A percentile compares a stretch with the other conserved stretches of the same genome.
Conservation (phyloP, 2,888 invertebrate species). For the Sarcophaga caerulescens region DNA sequence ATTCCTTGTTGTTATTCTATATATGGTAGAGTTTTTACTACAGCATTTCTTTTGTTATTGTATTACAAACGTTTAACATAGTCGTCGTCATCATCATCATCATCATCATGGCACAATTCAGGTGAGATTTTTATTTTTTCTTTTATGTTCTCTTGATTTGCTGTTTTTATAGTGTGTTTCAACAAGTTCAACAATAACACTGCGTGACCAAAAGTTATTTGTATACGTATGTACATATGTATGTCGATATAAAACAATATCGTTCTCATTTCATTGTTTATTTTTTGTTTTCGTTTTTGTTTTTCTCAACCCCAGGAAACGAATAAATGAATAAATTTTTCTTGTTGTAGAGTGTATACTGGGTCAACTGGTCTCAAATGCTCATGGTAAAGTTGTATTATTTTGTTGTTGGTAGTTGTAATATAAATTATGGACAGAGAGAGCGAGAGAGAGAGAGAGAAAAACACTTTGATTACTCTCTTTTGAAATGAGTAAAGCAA, state of each 20-base stretch:
- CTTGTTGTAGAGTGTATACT: conserved; percentile 27
- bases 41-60: background rate
- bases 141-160: conserved; percentile 11
- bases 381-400: conserved; percentile 6
- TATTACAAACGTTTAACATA: conserved; percentile 9
- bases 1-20: background rate
- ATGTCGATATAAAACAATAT: background rate
- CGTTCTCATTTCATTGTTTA: no score
- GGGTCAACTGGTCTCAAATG: conserved; percentile 62
- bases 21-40: no score
- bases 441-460: background rate
- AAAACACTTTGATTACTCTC: background rate
- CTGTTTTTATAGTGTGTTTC: conserved; percentile 48
- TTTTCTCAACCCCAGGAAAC: conserved; percentile 56
- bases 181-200: conserved; percentile 59
- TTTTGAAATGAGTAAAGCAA: background rate
- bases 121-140: conserved; percentile 38
- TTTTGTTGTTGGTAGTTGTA: conserved; percentile 35
- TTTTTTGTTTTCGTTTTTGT: conserved; percentile 5
- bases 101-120: background rate
- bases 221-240: background rate
- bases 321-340: conserved; percentile 27
- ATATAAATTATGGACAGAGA: background rate
- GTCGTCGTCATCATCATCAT: background rate
- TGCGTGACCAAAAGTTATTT: conserved; percentile 44